Conservation (phyloP, 2,113 vertebrate species). For the Nibea albiflora region DNA sequence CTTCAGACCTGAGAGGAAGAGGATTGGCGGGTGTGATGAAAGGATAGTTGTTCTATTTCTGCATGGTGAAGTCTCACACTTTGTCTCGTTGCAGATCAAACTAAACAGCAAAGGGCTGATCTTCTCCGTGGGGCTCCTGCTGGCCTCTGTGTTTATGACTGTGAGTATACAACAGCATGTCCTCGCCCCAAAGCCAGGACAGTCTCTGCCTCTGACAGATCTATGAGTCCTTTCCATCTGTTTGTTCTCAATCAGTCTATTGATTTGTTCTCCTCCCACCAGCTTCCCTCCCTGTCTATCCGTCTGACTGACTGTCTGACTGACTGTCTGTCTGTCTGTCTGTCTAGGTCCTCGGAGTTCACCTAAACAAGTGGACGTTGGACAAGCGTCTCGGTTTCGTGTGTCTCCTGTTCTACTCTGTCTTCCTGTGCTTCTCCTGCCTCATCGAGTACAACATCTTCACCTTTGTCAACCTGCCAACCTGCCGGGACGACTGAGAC, state of each 20-base stretch:
- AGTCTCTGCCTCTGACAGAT: not conserved
- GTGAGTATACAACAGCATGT: conserved; percentile 82
- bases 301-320: not conserved
- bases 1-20: not conserved
- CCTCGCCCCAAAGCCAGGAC: not conserved
- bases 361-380: conserved; percentile 96
- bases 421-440: conserved; percentile 99
- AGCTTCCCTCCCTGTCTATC: not conserved
- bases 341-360: conserved; percentile 92
- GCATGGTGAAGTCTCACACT: not conserved
- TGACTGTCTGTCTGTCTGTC: not conserved
- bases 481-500: conserved; percentile 90
- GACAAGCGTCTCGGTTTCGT: conserved; percentile 92
- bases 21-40: not conserved
- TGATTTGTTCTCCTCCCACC: conserved; percentile 2
- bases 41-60: not conserved
- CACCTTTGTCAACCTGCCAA: conserved; percentile 98
- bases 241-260: conserved; percentile 8
- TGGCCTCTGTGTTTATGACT: conserved; percentile 96
- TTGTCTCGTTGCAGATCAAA: conserved; percentile 86
- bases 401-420: conserved; percentile 92
- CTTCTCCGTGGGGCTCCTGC: conserved; percentile 94
- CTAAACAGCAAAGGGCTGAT: conserved; percentile 98
- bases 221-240: not conserved
- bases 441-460: conserved; percentile 99